These are phyloP conservation scores for Drosophila sordidapex DNA, from an alignment of 2,888 invertebrate genomes.

Conservation along the genomic window DNA sequence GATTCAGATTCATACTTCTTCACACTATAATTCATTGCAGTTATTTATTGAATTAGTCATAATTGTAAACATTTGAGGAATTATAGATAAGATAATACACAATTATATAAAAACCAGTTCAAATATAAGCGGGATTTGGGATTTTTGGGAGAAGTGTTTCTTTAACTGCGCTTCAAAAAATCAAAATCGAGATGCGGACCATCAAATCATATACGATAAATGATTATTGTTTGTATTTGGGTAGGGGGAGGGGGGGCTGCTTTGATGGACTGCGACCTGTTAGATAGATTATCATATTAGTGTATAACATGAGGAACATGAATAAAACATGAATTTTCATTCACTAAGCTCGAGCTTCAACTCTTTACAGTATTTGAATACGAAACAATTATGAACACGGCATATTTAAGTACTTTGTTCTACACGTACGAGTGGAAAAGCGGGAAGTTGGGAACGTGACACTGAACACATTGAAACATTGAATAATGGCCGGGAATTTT, in stretches of 20 bases:
- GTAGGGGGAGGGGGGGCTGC: not conserved
- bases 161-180: not conserved
- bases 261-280: not conserved
- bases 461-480: not conserved
- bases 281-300: not conserved
- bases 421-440: not conserved
- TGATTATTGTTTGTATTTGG: not conserved
- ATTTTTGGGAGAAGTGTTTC: not conserved
- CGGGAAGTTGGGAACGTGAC: slow-evolving; percentile 14
- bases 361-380: not conserved
- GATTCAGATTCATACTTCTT: not conserved
- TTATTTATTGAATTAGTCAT: slow-evolving; percentile 1
- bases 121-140: not conserved
- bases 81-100: not conserved
- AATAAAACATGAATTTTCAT: not conserved
- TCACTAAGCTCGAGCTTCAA: not conserved
- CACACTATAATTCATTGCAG: not conserved
- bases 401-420: not conserved
- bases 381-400: not conserved
- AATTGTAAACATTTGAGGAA: not conserved
- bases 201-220: not conserved
- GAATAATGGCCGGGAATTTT: not conserved
- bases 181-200: not conserved
- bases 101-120: not conserved
- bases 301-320: not conserved